These are phyloP conservation scores for Ophiodon elongatus DNA, from an alignment of 2,113 vertebrate genomes.

Conservation along the genomic window DNA sequence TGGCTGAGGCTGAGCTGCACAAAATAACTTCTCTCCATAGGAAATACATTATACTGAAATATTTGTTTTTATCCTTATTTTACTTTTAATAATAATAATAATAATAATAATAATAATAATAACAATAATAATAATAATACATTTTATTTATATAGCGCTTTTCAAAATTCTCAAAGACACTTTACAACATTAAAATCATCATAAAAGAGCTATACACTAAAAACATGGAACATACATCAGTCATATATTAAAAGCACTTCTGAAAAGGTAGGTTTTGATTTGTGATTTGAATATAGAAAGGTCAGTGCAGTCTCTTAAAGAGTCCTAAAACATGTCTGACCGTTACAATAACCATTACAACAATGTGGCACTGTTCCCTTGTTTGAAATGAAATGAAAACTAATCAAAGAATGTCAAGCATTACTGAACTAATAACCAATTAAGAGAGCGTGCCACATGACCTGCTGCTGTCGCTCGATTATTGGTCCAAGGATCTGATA, in stretches of 20 bases:
- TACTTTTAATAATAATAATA: too few species aligned
- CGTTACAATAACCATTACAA: not conserved
- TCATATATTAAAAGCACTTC: too few species aligned
- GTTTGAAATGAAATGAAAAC: not conserved
- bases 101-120: too few species aligned
- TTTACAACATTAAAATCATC: too few species aligned
- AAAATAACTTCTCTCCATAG: not conserved
- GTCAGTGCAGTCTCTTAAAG: too few species aligned
- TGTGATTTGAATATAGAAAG: too few species aligned
- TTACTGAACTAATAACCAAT: slow-evolving; percentile 17
- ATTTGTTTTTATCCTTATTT: not conserved
- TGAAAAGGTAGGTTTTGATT: too few species aligned
- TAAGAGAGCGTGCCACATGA: slow-evolving; percentile 16
- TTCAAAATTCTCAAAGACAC: too few species aligned
- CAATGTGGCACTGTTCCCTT: not conserved
- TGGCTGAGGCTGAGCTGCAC: not conserved
- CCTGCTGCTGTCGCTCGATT: not conserved
- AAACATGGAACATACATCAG: too few species aligned
- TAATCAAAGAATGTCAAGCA: not conserved
- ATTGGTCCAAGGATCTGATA: not conserved
- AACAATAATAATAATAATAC: too few species aligned
- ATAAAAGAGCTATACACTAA: too few species aligned
- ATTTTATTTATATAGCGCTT: too few species aligned
- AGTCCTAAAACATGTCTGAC: not conserved
- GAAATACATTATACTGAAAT: not conserved